These are phyloP conservation scores for Ceyx melanurus DNA, from an alignment of 2,113 vertebrate species.

Conservation along the genomic window DNA sequence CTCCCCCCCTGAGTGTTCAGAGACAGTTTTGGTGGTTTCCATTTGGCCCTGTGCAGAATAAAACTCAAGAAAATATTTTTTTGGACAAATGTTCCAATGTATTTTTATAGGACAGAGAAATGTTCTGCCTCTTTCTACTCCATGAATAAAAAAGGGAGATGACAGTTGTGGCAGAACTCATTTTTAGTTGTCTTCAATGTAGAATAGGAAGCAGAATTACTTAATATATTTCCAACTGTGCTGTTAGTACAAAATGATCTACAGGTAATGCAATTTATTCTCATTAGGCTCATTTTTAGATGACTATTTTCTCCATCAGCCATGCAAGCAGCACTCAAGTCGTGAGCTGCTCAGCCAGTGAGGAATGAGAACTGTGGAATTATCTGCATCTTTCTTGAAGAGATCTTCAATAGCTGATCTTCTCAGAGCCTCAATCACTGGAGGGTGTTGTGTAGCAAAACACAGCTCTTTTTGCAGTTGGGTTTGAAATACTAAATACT, in stretches of 20 bases:
- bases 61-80: neutral
- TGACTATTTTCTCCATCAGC: neutral
- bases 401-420: neutral
- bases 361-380: too few species aligned
- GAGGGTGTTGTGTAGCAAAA: neutral
- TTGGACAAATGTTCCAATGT: neutral
- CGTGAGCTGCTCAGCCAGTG: neutral
- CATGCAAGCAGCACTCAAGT: neutral
- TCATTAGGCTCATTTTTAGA: neutral
- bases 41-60: neutral
- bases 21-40: neutral
- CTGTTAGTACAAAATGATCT: neutral
- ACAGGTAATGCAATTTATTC: neutral
- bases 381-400: neutral
- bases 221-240: neutral
- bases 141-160: neutral
- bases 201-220: neutral
- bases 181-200: neutral
- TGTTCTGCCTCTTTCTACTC: neutral
- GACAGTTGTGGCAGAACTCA: fast-evolving
- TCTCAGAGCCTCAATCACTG: fast-evolving
- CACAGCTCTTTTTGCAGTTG: fast-evolving
- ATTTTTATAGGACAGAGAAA: neutral
- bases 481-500: neutral
- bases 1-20: neutral